Conservation (phyloP, 2,888 invertebrate genomes). For the Peribatodes rhomboidaria region DNA sequence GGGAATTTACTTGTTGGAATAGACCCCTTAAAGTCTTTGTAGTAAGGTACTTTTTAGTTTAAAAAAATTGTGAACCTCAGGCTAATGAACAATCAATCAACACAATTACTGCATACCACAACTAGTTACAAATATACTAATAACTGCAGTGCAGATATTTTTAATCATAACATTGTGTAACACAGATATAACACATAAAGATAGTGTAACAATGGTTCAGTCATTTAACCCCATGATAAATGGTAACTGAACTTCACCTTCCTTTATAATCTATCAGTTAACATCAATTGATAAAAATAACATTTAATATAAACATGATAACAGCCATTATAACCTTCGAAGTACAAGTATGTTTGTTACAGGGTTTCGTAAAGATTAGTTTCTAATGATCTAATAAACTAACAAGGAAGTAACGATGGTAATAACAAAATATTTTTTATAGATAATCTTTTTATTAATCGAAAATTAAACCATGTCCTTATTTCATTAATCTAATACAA, state of each 20-base stretch:
- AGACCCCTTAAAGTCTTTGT: too few relatives aligned
- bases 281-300: slow-evolving; percentile 45
- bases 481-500: too few relatives aligned
- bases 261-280: slow-evolving; percentile 52
- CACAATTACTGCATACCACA: too few relatives aligned
- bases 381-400: not conserved
- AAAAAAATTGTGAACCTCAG: too few relatives aligned
- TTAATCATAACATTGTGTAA: slow-evolving; percentile 37
- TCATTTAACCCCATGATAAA: slow-evolving; percentile 48
- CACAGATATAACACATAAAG: slow-evolving; percentile 26
- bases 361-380: slow-evolving; percentile 1
- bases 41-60: too few relatives aligned
- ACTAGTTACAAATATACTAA: not conserved
- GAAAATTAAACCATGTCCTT: too few relatives aligned
- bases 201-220: slow-evolving; percentile 44
- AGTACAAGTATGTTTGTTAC: slow-evolving; percentile 30
- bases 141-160: slow-evolving; percentile 26
- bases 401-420: slow-evolving; percentile 16
- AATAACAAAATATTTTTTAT: slow-evolving; percentile 4
- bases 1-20: too few relatives aligned
- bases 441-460: too few relatives aligned
- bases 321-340: slow-evolving; percentile 46
- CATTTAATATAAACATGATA: slow-evolving; percentile 37
- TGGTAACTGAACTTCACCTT: slow-evolving; percentile 66
- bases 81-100: too few relatives aligned